Conservation (phyloP, 1,140 invertebrate species). For the Neotoxoptera formosana region DNA sequence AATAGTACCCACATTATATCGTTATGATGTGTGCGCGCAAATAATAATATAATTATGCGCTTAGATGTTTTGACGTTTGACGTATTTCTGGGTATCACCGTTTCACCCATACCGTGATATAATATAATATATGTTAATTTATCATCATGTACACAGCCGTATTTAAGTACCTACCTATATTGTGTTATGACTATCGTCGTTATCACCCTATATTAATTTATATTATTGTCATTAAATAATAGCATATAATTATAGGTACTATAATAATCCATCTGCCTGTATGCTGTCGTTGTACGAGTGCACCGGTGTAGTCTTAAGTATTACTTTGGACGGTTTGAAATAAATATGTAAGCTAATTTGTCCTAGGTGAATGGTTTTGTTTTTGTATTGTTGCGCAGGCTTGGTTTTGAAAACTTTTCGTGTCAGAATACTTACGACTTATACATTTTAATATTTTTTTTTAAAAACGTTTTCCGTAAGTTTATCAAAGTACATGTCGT, state of each 20-base stretch:
- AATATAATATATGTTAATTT: no score
- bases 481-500: neutral
- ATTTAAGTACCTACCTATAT: no score
- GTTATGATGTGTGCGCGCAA: neutral
- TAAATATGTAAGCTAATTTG: neutral
- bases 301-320: neutral
- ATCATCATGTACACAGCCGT: no score
- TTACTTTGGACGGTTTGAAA: neutral
- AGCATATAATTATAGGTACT: neutral
- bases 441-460: neutral
- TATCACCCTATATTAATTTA: neutral
- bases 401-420: neutral
- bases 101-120: neutral
- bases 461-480: neutral
- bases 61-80: neutral
- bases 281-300: neutral
- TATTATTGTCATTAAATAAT: neutral
- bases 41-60: neutral
- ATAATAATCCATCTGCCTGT: neutral
- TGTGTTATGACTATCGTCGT: no score
- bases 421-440: neutral
- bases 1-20: no score
- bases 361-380: neutral
- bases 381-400: neutral
- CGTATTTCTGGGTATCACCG: neutral